These are phyloP conservation scores for Rhynchonema sp. DNA, from an alignment of 2,888 invertebrate species.

Conservation along the genomic window DNA sequence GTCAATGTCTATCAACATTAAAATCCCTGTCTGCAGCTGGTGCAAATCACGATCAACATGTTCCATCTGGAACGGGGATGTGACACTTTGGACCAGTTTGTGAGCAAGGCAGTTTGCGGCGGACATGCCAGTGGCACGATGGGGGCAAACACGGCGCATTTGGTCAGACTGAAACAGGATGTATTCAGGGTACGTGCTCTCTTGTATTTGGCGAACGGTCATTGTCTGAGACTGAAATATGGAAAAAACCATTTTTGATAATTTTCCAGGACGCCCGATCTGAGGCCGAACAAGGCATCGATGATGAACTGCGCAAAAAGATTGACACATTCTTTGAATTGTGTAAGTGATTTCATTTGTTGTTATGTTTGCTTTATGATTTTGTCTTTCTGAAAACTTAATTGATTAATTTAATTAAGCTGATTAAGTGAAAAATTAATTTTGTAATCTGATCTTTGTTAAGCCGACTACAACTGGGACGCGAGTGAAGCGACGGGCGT, in stretches of 20 bases:
- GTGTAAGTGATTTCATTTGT: slow-evolving; percentile 20
- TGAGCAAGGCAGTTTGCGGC: slow-evolving; percentile 16
- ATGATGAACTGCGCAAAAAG: slow-evolving; percentile 72
- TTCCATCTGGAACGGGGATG: slow-evolving; percentile 88
- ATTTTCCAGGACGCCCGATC: slow-evolving; percentile 74
- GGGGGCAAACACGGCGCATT: slow-evolving; percentile 13
- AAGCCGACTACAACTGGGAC: slow-evolving; percentile 79
- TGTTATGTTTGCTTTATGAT: neutral
- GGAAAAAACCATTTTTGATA: no score
- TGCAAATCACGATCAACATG: slow-evolving; percentile 91
- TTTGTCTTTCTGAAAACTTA: neutral
- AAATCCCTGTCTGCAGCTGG: slow-evolving; percentile 45
- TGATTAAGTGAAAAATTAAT: no score
- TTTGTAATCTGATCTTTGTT: neutral
- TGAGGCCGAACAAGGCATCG: slow-evolving; percentile 89
- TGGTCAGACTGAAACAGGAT: slow-evolving; percentile 19
- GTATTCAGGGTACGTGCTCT: slow-evolving; percentile 13
- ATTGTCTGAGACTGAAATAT: neutral
- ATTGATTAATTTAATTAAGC: no score
- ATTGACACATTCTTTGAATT: slow-evolving; percentile 86
- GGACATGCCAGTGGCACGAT: slow-evolving; percentile 1
- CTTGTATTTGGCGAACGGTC: neutral
- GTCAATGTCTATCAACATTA: no score
- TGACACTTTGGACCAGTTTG: slow-evolving; percentile 43
- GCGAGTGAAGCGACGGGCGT: slow-evolving; percentile 54